Evolutionary conservation across 2,888 invertebrate species (phyloP), one percentile per base, ranked within the genome.

Genomic region (Drosophila anomelani): DNA sequence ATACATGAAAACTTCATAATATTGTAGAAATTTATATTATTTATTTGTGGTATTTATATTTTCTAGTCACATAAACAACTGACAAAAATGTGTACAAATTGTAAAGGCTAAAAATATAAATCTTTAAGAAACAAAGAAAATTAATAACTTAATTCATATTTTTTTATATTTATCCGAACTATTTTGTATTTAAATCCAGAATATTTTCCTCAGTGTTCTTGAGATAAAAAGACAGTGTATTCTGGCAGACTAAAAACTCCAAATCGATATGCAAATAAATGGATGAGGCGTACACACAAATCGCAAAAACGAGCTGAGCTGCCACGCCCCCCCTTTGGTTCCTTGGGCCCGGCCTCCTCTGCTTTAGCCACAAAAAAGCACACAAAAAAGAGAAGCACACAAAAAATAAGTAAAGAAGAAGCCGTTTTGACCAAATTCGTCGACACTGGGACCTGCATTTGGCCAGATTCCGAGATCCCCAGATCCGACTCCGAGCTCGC

Each of bases 221-320:
- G 20, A 34, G 34, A 51, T 34, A 51, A 51, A 36, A 60, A 69
- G 34, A 61, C 41, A 56, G 54, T 58, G 53, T 71, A 72, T 82
- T 88, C 75, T 82, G 78, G 63, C 82, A 62, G 76, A 82, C 85
- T 78, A 80, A 84, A 87, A 89, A 89, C 85, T 84, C 86, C 86
- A 89, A 87, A 87, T 89, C 86, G 89, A 87, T 87, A 87, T 87
- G 86, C 86, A 87, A 89, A 87, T 87, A 88, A 80, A 74, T 71
- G 84, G 86, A 86, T 83, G 77, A 82, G 88, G 80, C 77, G 86
- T 87, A 82, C 70, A 87, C 81, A 82, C 81, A 80, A 80, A 85
- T 77, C 82, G 85, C 79, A 79, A 29, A 66, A 83, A 76, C 85
- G 85, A 85, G 74, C 75, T 70, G 46, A 70, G 38, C 38, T 51